These are phyloP conservation scores for Colinus virginianus DNA, from an alignment of 2,113 vertebrate species.

Conservation along the genomic window DNA sequence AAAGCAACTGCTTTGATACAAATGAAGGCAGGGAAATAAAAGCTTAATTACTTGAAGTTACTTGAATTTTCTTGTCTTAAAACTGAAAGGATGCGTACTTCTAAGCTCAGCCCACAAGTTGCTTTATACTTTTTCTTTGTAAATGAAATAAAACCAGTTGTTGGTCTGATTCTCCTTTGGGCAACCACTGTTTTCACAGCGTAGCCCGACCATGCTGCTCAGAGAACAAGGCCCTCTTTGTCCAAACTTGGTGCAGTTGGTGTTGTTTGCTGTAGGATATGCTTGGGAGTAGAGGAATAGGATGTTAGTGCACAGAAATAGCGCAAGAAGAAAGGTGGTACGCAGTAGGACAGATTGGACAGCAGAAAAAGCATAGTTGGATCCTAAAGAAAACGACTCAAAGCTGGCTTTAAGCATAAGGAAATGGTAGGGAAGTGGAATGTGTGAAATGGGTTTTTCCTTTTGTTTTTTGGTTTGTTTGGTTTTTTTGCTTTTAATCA, in stretches of 20 bases:
- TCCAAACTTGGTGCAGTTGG: constrained; percentile 67
- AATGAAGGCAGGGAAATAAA: constrained; percentile 81
- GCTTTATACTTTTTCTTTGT: constrained; percentile 73
- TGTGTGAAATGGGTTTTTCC: constrained; percentile 58
- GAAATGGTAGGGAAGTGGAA: constrained; percentile 49
- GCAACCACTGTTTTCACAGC: neutral
- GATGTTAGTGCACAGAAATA: constrained; percentile 54
- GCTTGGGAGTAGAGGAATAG: constrained; percentile 66
- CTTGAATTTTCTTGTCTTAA: constrained; percentile 81
- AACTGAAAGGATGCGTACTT: constrained; percentile 66
- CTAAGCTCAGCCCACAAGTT: constrained; percentile 59
- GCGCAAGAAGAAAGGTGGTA: constrained; percentile 40
- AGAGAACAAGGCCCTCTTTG: constrained; percentile 1
- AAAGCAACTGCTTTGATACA: constrained; percentile 75
- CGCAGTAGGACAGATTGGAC: constrained; percentile 53
- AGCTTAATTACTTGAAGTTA: constrained; percentile 83
- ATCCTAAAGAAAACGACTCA: constrained; percentile 55
- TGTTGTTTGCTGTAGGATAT: constrained; percentile 56
- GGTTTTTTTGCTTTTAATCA: constrained; percentile 39
- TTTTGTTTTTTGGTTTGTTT: neutral
- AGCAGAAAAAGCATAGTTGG: constrained; percentile 46
- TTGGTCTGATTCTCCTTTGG: constrained; percentile 21
- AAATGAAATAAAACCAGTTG: constrained; percentile 54
- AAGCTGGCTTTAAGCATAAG: constrained; percentile 72
- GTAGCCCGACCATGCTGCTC: neutral